These are phyloP conservation scores for Drosophila mojavensis DNA, from an alignment of 1,140 invertebrate species.

Conservation along the genomic window DNA sequence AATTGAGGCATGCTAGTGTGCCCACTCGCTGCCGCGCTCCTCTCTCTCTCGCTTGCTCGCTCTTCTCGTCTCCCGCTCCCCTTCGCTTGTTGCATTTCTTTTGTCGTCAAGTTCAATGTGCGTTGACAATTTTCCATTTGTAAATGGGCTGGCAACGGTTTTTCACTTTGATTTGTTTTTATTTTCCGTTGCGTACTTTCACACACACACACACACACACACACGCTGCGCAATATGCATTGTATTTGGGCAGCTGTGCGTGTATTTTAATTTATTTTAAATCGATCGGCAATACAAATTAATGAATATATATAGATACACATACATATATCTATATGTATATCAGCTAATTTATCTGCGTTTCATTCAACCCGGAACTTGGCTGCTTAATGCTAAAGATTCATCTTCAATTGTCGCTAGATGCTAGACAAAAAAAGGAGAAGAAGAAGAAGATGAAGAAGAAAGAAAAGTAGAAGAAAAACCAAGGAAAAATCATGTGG, in stretches of 20 bases:
- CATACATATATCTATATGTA: neutral
- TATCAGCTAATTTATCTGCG: conserved; percentile 15
- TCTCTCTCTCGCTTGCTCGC: neutral
- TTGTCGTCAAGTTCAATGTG: conserved; percentile 79
- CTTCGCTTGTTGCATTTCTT: conserved; percentile 42
- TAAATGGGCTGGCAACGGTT: conserved; percentile 64
- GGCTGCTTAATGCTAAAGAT: conserved; percentile 28
- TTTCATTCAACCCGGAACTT: conserved; percentile 75
- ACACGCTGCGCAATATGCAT: conserved; percentile 26
- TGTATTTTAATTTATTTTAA: conserved; percentile 78
- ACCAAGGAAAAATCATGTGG: conserved; percentile 27
- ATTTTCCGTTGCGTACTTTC: conserved; percentile 56
- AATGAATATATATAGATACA: conserved; percentile 3
- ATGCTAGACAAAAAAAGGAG: neutral
- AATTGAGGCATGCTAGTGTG: conserved; percentile 62
- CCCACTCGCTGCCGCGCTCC: neutral
- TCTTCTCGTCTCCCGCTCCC: conserved; percentile 20
- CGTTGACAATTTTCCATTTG: conserved; percentile 80
- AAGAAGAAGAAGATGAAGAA: neutral
- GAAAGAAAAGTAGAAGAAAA: too few relatives aligned
- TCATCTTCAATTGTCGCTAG: conserved; percentile 5
- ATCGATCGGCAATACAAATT: conserved; percentile 63
- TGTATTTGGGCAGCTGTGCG: conserved; percentile 73
- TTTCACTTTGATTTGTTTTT: conserved; percentile 62
- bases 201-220: conserved; percentile 37